Evolutionary conservation across 2,888 invertebrate genomes (phyloP), one percentile per base, ranked within the genome.

Genomic region (Siphlonurus alternatus): DNA sequence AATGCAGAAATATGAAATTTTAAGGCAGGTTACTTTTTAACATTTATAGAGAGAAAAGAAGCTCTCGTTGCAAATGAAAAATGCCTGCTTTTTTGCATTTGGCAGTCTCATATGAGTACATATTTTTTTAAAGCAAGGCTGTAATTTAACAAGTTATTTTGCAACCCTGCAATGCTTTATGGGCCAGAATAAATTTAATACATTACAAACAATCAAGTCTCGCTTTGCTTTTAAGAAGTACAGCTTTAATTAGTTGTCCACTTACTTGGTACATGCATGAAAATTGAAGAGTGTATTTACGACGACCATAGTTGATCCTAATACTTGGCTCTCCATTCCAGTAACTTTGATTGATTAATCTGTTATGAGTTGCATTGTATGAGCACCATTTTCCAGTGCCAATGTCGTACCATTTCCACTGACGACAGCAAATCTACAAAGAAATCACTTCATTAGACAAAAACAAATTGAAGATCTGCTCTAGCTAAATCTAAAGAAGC

Each of bases 361-460:
- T 83, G 73, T 89, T 90, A 70, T 88, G 89, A 5, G 79, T 75
- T 2, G 81, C 76, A 0, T 86, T 84, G 72, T 90, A 91, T 20
- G 83, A 78, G 66, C 84, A 86, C 91, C 91, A 92, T 71, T 86
- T 85, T 2, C 88, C 88, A 15, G 84, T 83, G n/a, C 85, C 83
- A 62, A 89, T 80, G 74, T 92, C 90, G 73, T 87, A 90, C 89
- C 89, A 91, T 70, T 88, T 86, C 91, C 91, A 91, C 56, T 56
- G 56, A 20, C 56, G 56, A 20, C n/a, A 7, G 19, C 73, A 71
- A 22, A 56, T 56, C 56, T 56, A 22, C 5, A 56, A n/a, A n/a
- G 22, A 5, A 20, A 56, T 56, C 10, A 51, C n/a, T 51, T 51
- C n/a, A n/a, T n/a, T n/a, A n/a, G n/a, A n/a, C n/a, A n/a, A n/a